Conservation (phyloP, 2,797 vertebrate species). For the Liparis tanakae region DNA sequence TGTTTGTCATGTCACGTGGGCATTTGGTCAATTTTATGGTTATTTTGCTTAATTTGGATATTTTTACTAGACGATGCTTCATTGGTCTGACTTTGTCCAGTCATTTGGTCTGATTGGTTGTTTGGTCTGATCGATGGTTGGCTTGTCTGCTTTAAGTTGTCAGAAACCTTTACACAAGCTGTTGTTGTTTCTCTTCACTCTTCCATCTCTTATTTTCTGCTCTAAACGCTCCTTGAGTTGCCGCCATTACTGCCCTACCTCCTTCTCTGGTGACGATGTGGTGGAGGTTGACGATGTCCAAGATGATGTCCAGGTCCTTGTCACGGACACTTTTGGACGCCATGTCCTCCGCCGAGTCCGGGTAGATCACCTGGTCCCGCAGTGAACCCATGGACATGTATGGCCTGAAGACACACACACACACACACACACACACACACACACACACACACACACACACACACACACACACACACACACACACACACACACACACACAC, state of each 20-base stretch:
- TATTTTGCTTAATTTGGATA: neutral
- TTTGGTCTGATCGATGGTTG: neutral
- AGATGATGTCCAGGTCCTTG: conserved; percentile 90
- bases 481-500: too few species aligned
- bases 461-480: too few species aligned
- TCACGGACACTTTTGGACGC: conserved; percentile 88
- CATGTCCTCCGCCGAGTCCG: conserved; percentile 95
- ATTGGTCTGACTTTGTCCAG: neutral
- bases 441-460: too few species aligned
- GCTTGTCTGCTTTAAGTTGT: neutral
- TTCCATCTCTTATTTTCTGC: neutral
- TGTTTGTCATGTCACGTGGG: neutral
- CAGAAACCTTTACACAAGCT: neutral
- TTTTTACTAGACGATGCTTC: neutral
- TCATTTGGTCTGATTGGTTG: too few species aligned
- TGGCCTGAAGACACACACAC: conserved; percentile 82
- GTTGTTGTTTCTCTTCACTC: neutral
- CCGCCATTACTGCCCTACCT: conserved; percentile 79
- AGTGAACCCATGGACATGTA: conserved; percentile 98
- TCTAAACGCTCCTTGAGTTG: neutral
- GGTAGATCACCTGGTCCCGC: conserved; percentile 98
- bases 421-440: conserved; percentile 21
- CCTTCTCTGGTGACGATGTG: conserved; percentile 97
- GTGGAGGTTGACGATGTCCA: conserved; percentile 93
- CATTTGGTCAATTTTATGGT: neutral